Base-by-base conservation (phyloP, 2,888 invertebrate species). In the Platycheirus albimanus region DNA sequence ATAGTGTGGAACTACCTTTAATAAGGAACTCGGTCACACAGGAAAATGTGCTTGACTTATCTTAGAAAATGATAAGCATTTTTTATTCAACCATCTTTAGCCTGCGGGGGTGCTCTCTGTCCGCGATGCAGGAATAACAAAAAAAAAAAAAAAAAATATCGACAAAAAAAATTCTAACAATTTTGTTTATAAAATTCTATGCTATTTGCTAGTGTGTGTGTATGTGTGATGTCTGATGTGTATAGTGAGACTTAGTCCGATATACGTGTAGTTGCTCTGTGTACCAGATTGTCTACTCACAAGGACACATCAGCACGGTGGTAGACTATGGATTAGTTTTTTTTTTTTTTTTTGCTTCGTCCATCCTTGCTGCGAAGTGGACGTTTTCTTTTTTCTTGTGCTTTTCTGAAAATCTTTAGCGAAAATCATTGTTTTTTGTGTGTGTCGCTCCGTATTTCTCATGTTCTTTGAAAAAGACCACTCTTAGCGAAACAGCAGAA, bases 11-110 rank as follows among this genome's bases (percentile, higher is more conserved):
- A n/a, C n/a, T n/a, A n/a, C n/a, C n/a, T n/a, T n/a, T n/a, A n/a
- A n/a, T n/a, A n/a, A 66, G 70, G 51, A 81, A 81, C 70, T 81
- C 70, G 76, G 70, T 71, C 70, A 76, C 66, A 71, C 64, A 80
- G 54, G 70, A 75, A 75, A 61, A 70, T 75, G 64, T 66, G 58
- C 80, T 81, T 76, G 80, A 80, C 75, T 4, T 24, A 70, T 81
- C 76, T 70, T 63, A 58, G 58, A 51, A 76, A 58, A 49, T 49
- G 38, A 67, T 58, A 17, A 52, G 45, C 11, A 47, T 30, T 24
- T 80, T 75, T 66, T 30, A 58, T 64, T 56, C n/a, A 51, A 61
- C 66, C 63, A 51, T n/a, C n/a, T 49, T 58, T 28, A 20, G 38
- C 56, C 70, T 33, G 6, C 11, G 43, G 30, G 56, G 75, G 36